Evolutionary conservation across 2,797 vertebrate genomes (phyloP), one percentile per base, ranked within the genome.

Genomic region (Dicrostonyx torquatus): DNA sequence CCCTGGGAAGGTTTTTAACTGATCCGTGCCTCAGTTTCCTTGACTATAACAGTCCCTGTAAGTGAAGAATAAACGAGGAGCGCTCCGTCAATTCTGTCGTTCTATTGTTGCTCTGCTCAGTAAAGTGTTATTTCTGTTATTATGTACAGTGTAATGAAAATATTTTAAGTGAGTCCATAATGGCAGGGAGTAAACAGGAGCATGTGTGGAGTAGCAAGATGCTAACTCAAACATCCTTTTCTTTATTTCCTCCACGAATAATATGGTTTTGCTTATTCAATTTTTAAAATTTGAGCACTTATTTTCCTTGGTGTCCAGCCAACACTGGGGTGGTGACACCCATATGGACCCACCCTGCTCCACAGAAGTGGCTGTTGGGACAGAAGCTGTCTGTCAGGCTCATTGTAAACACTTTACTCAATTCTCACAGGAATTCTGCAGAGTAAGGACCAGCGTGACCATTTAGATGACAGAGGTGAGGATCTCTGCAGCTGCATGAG

Each of bases 301-400:
- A 90, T 97, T 97, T 97, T 95, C 95, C 95, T 97, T 97, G 95
- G 97, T 97, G 64, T 90, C 89, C 62, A 40, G 85, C 94, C 96
- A 97, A 58, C 95, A 80, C 92, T 40, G n/a, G 95, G 91, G 95
- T 95, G 96, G 96, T 95, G 97, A 96, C 95, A 95, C 73, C 60
- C 95, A 95, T 62, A 72, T 76, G 93, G 96, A 95, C 89, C 95
- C 78, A 97, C 95, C 94, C 94, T 66, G 10, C 73, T 82, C 93
- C 85, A 72, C 1, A 86, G 60, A 95, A 92, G 88, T 60, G 73
- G 70, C 87, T 90, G 90, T 91, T 89, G 48, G 12, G 96, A 87
- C 87, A 97, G 77, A 96, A 95, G 66, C 62, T 87, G 10, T 80
- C 20, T 75, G 66, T 31, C 87, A 58, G 83, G 4, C 6, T 31